phyloP scores from a whole-genome alignment of 2,888 invertebrate genomes.

The Steinernema carpocapsae region DNA sequence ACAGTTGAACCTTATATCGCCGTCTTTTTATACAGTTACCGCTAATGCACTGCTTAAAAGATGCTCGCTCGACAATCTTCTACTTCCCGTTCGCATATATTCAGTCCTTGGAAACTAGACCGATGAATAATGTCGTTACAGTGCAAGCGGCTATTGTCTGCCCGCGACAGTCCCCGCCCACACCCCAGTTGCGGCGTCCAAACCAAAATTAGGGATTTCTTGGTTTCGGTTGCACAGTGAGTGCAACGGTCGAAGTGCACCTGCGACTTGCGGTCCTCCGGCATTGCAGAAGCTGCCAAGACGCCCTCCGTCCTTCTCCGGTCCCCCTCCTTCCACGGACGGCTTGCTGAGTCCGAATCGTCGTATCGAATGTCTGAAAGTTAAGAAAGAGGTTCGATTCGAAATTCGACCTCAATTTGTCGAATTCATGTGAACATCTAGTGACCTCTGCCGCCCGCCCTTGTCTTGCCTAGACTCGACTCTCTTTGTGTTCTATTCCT shows the following conservation, averaged over 20 bases:
- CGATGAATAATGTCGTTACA: constrained; percentile 8
- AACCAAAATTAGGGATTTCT: constrained; percentile 2
- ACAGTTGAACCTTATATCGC: not conserved
- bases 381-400: constrained; percentile 9
- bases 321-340: not conserved
- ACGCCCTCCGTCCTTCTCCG: not conserved
- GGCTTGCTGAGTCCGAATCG: constrained; percentile 8
- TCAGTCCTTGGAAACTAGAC: not conserved
- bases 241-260: not conserved
- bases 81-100: no score
- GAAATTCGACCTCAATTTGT: constrained; percentile 16
- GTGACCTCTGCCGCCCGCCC: no score
- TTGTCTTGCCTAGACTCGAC: no score
- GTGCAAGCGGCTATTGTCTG: constrained; percentile 7
- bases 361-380: constrained; percentile 24
- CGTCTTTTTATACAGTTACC: no score
- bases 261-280: not conserved
- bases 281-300: no score
- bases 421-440: no score
- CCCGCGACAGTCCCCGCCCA: not conserved
- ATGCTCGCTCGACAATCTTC: no score
- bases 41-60: no score
- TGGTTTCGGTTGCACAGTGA: constrained; percentile 2
- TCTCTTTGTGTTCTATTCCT: no score
- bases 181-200: not conserved